Percentiles rank a stretch among this genome's conserved stretches.
Evolutionary conservation across 1,140 invertebrate species (phyloP).

Genomic region (Muscidifurax raptorellus): DNA sequence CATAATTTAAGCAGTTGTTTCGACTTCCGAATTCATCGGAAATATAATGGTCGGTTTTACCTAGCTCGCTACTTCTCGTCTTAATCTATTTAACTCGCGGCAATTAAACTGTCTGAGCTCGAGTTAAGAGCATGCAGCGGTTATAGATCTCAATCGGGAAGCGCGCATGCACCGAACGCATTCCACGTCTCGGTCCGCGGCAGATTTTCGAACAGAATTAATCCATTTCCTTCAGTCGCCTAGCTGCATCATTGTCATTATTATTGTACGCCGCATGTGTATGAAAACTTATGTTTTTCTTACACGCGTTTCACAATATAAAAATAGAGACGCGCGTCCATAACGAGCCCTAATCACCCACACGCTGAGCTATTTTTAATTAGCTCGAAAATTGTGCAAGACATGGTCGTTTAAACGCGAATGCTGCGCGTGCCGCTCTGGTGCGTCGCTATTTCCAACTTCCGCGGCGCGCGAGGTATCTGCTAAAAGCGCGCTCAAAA

Average conservation of each 20-base stretch:
- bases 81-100: conserved; percentile 13
- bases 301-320: conserved; percentile 16
- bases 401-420: not conserved
- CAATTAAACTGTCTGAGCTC: conserved; percentile 43
- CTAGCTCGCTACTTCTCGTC: not conserved
- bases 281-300: too few species aligned
- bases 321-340: too few species aligned
- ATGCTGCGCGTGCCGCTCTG: not conserved
- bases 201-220: conserved; percentile 35
- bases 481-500: not conserved
- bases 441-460: not conserved
- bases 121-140: conserved; percentile 15
- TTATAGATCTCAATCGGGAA: conserved; percentile 43
- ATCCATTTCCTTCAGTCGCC: conserved; percentile 40
- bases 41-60: too few species aligned
- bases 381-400: conserved; percentile 22
- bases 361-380: conserved; percentile 32
- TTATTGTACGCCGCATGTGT: too few species aligned
- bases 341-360: conserved; percentile 3
- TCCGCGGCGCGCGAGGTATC: not conserved
- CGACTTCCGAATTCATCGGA: too few species aligned
- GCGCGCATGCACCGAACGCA: conserved; percentile 19
- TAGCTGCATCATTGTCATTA: too few species aligned
- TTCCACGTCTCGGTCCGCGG: conserved; percentile 32
- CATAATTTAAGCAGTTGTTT: too few species aligned